These are phyloP conservation scores for Apotomis capreana DNA, from an alignment of 2,888 invertebrate genomes.

Conservation along the genomic window DNA sequence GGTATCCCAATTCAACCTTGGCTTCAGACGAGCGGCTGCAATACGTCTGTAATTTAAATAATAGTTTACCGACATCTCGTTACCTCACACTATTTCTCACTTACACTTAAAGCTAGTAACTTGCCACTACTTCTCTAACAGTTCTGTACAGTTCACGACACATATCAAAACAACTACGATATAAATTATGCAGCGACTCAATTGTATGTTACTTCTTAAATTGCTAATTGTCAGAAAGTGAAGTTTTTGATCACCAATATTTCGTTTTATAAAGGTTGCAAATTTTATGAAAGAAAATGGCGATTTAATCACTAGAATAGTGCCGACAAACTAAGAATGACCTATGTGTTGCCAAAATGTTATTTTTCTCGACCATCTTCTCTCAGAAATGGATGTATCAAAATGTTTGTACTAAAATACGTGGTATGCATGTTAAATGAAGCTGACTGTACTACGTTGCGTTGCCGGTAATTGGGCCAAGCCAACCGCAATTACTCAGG, in stretches of 20 bases:
- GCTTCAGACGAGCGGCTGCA: neutral
- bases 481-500: slow-evolving; percentile 61
- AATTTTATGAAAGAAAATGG: too few relatives aligned
- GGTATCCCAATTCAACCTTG: neutral
- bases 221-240: too few relatives aligned
- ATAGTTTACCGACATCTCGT: slow-evolving; percentile 39
- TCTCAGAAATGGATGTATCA: too few relatives aligned
- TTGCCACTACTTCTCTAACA: neutral
- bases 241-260: too few relatives aligned
- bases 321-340: too few relatives aligned
- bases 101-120: slow-evolving; percentile 20
- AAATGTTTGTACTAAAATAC: too few relatives aligned
- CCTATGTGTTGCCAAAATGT: too few relatives aligned
- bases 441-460: slow-evolving; percentile 52
- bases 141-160: slow-evolving; percentile 5
- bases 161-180: neutral
- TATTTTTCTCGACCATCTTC: too few relatives aligned
- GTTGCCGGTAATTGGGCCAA: slow-evolving; percentile 57
- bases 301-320: too few relatives aligned
- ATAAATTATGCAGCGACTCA: too few relatives aligned
- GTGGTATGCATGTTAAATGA: neutral
- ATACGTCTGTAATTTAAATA: slow-evolving; percentile 45
- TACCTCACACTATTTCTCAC: slow-evolving; percentile 37
- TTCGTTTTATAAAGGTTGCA: too few relatives aligned
- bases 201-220: too few relatives aligned